Evolutionary conservation across 2,888 invertebrate genomes (phyloP), one percentile per base, ranked within the genome.

Genomic region (Melanostoma mellinum): DNA sequence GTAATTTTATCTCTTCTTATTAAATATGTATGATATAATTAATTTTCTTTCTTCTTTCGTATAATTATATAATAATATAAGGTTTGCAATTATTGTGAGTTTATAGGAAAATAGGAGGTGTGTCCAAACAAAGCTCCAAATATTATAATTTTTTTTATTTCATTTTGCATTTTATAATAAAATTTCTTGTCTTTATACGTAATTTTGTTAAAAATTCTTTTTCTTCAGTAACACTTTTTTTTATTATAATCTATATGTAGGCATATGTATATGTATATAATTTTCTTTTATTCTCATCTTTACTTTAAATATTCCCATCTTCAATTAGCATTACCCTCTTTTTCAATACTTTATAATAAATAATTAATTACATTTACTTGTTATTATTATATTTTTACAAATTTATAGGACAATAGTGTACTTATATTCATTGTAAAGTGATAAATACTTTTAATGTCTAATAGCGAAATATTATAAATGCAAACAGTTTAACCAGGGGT

Each of bases 71-170:
- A 56, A 48, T 63, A 63, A 63, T 67, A 78, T 73, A 74, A 44
- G 53, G 55, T 71, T 75, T 79, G 73, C 74, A 74, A 67, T 75
- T 79, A 75, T 84, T 79, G 79, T 75, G 74, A 79, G 65, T 79
- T 79, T 67, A 65, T 84, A 84, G 84, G 84, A 84, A 84, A 84
- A 79, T 75, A 84, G 84, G 79, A 79, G 75, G 50, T 71, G 84
- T 84, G 74, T 75, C 75, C 74, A 75, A 79, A 79, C 74, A 79
- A 79, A 79, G 65, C 67, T 56, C 84, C 71, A 82, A 82, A 78
- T 61, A 71, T 72, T 60, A 58, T 53, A 80, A 67, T 60, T 56
- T 69, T 48, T 61, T 53, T 55, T 1, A n/a, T 58, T 63, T 63
- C 48, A 48, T 40, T 76, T 76, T 75, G 10, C 36, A 46, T 42